Evolutionary conservation across 2,888 invertebrate genomes (phyloP).

Genomic region (Clostera curtula): DNA sequence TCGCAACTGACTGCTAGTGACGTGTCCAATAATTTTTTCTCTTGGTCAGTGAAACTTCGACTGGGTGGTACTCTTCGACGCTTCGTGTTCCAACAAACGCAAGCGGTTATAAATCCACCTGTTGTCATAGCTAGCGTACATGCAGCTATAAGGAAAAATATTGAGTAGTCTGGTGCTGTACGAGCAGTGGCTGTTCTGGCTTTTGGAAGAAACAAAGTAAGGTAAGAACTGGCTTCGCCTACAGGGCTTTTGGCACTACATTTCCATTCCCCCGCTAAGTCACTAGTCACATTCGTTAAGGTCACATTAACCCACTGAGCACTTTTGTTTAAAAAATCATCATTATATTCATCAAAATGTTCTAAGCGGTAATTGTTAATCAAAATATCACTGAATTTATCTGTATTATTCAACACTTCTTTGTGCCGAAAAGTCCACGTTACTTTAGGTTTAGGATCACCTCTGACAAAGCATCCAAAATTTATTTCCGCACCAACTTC

Average conservation of each 20-base stretch:
- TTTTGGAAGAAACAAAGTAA: conserved; percentile 67
- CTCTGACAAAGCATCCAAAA: conserved; percentile 85
- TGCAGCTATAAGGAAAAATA: conserved; percentile 81
- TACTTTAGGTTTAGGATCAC: conserved; percentile 87
- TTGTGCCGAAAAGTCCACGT: conserved; percentile 85
- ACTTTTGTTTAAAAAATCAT: conserved; percentile 61
- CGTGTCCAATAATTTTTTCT: conserved; percentile 88
- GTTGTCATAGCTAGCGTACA: conserved; percentile 80
- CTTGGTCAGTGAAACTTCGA: conserved; percentile 89
- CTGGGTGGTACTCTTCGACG: conserved; percentile 81
- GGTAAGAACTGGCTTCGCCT: conserved; percentile 76
- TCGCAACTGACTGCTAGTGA: conserved; percentile 79
- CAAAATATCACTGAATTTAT: conserved; percentile 45
- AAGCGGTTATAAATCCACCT: conserved; percentile 71
- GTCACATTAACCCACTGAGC: conserved; percentile 87
- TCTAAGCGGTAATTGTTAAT: conserved; percentile 42
- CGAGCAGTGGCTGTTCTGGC: conserved; percentile 85
- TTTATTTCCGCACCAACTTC: conserved; percentile 88
- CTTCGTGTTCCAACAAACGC: conserved; percentile 77
- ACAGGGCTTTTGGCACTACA: conserved; percentile 84
- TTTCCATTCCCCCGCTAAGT: conserved; percentile 89
- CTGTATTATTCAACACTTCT: conserved; percentile 45
- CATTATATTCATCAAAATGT: conserved; percentile 50
- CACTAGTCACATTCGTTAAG: conserved; percentile 86
- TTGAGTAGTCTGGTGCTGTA: conserved; percentile 81